Evolutionary conservation across 1,140 invertebrate species (phyloP), one percentile per base, ranked within the genome.

Genomic region (Halesus radiatus): DNA sequence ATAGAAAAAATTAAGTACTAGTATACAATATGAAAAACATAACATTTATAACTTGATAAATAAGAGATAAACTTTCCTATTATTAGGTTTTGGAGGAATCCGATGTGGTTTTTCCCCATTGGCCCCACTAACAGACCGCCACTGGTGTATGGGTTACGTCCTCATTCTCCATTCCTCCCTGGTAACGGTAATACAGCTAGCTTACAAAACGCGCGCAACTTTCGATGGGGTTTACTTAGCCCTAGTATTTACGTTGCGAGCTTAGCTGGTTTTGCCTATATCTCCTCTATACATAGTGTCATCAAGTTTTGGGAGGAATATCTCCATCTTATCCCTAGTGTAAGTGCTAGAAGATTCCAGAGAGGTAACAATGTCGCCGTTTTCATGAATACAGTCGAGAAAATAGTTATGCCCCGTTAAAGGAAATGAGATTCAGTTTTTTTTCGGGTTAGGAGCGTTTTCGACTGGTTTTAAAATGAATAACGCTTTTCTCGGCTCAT

Each of bases 151-250:
- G 7, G 32, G 32, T 37, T 4, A 54, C 53, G 4, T 54, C 53
- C 53, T 54, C 53, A 15, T 54, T 54, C 53, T n/a, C 53, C 52
- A 74, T 76, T 58, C 60, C 4, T 23, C 52, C 10, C 45, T 53
- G 26, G 45, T 68, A 78, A 62, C 23, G 37, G 56, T 45, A 45
- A 45, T 45, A 45, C 37, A 70, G 64, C 52, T 23, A 78, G 76
- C 76, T 78, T 72, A 70, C 62, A 78, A 77, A 77, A 77, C 76
- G 60, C 60, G 58, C 60, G 29, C 76, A 78, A 78, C 76, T 78
- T 78, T 78, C 62, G 23, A 70, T 70, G 26, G 62, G 56, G 76
- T 78, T 70, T 70, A 72, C 76, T 78, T 58, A 66, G 50, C 62
- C 29, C 64, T 5, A 58, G 64, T 78, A 78, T 78, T 78, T 78